Conservation (phyloP, 2,888 invertebrate genomes). For the Rosalia funebris region DNA sequence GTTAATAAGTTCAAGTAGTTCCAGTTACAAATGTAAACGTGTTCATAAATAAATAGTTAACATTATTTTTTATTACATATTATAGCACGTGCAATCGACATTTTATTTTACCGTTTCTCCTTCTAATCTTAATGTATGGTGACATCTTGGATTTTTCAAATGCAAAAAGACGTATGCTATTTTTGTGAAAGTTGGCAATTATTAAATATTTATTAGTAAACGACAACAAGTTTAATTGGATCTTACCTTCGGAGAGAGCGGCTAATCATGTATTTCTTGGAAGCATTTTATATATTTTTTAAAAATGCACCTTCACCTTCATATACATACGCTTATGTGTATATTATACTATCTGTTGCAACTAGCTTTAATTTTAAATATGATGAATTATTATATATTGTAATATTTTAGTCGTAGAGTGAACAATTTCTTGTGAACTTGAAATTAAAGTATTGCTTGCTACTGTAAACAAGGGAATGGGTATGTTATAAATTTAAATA, state of each 20-base stretch:
- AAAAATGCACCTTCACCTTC: constrained; percentile 6
- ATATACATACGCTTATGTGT: not conserved
- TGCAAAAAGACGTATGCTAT: constrained; percentile 34
- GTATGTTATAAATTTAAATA: too few species aligned
- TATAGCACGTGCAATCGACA: constrained; percentile 41
- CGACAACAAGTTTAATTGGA: constrained; percentile 45
- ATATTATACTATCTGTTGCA: too few species aligned
- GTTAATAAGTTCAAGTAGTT: constrained; percentile 41
- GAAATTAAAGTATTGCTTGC: too few species aligned
- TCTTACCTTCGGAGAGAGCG: constrained; percentile 36
- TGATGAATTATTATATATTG: too few species aligned
- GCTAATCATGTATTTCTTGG: constrained; percentile 3
- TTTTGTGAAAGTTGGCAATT: constrained; percentile 48
- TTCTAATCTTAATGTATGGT: constrained; percentile 43
- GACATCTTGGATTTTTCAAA: constrained; percentile 40
- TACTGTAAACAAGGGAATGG: too few species aligned
- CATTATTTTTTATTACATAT: constrained; percentile 42
- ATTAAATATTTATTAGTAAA: constrained; percentile 44
- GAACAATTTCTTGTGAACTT: too few species aligned
- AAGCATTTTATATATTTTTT: constrained; percentile 26
- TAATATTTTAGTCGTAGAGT: too few species aligned
- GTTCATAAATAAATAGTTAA: constrained; percentile 45
- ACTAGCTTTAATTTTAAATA: too few species aligned
- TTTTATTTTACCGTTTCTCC: constrained; percentile 41
- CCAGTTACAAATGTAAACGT: constrained; percentile 46